A percentile compares a stretch with the other conserved stretches of the same genome.
phyloP scores from a whole-genome alignment of 1,140 invertebrate species.

The Planococcus citri region DNA sequence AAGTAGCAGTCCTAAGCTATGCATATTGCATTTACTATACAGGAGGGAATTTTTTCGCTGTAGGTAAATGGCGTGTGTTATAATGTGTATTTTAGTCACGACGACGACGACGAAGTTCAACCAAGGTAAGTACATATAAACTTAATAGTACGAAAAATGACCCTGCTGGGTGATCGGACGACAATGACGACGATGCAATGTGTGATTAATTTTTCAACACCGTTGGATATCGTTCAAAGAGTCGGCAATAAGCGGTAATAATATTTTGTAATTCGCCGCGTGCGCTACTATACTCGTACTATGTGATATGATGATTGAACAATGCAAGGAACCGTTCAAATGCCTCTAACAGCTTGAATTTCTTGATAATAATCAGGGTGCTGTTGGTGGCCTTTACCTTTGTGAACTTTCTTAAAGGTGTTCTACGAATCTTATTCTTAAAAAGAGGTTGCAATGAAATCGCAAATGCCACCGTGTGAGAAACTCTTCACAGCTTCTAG shows the following conservation, averaged over 20 bases:
- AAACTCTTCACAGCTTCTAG: too few species aligned
- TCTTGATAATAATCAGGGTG: neutral
- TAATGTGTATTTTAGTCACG: neutral
- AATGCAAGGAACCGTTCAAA: neutral
- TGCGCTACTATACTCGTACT: neutral
- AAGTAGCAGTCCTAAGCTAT: too few species aligned
- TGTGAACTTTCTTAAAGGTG: too few species aligned
- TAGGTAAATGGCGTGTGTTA: too few species aligned
- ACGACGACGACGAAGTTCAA: neutral
- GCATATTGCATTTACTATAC: too few species aligned
- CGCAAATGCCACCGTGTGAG: too few species aligned
- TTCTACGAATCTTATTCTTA: too few species aligned
- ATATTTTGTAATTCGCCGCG: constrained; percentile 5
- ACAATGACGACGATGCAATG: too few species aligned
- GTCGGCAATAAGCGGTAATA: neutral
- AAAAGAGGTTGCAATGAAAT: too few species aligned
- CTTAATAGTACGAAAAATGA: neutral
- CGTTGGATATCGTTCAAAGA: neutral
- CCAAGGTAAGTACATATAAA: too few species aligned
- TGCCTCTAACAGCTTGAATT: neutral
- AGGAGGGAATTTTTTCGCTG: too few species aligned
- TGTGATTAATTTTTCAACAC: neutral
- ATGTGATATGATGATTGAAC: neutral
- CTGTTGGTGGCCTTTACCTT: too few species aligned
- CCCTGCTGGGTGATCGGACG: neutral